Evolutionary conservation across 2,888 invertebrate genomes (phyloP).

Genomic region (Xanthia icteritia): DNA sequence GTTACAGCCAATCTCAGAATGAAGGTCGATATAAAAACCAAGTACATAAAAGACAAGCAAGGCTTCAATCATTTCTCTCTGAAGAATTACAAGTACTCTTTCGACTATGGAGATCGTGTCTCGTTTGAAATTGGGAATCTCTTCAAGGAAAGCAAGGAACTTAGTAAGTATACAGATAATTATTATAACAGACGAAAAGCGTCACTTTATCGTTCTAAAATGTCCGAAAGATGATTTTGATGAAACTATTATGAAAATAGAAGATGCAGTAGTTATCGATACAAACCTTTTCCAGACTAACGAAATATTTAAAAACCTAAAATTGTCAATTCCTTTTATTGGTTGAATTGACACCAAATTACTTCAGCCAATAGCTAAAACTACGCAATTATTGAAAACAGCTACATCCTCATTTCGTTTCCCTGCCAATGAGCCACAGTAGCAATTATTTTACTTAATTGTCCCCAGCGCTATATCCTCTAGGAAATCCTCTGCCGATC

Average conservation of each 20-base stretch:
- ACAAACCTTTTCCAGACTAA: neutral
- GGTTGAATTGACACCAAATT: slow-evolving; percentile 1
- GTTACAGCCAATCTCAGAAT: slow-evolving; percentile 83
- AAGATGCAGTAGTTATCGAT: neutral
- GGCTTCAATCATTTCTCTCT: slow-evolving; percentile 80
- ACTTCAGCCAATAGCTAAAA: slow-evolving; percentile 4
- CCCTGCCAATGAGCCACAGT: slow-evolving; percentile 22
- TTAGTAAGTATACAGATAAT: slow-evolving; percentile 79
- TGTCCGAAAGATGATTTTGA: too few relatives aligned
- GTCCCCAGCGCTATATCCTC: slow-evolving; percentile 36
- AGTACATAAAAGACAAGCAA: slow-evolving; percentile 80
- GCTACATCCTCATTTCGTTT: slow-evolving; percentile 22
- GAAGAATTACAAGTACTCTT: slow-evolving; percentile 83
- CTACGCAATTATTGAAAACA: slow-evolving; percentile 14
- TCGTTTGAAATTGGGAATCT: slow-evolving; percentile 83
- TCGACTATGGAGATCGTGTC: slow-evolving; percentile 85
- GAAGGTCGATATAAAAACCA: slow-evolving; percentile 82
- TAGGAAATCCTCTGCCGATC: slow-evolving; percentile 56
- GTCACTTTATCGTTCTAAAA: neutral
- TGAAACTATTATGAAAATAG: too few relatives aligned
- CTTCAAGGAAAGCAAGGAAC: slow-evolving; percentile 84
- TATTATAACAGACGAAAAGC: neutral
- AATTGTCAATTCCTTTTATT: neutral
- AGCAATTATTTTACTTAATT: slow-evolving; percentile 42
- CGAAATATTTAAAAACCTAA: neutral